A percentile compares a stretch with the other conserved stretches of the same genome.
These are phyloP conservation scores for Rhadina sibilatrix DNA, from an alignment of 2,113 vertebrate genomes.

Conservation along the genomic window DNA sequence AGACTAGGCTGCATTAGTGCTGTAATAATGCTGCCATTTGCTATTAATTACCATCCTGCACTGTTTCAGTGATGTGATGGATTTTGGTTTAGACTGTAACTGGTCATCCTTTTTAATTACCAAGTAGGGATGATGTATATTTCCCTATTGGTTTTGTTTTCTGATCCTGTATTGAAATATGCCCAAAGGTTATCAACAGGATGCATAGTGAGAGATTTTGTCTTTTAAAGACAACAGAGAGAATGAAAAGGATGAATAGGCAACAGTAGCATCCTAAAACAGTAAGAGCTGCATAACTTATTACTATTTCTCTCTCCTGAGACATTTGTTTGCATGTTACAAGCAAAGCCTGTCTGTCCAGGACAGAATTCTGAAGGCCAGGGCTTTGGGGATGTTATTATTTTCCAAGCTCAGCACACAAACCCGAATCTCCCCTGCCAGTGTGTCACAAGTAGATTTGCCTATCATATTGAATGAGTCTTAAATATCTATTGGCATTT, in stretches of 20 bases:
- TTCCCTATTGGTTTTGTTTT: neutral
- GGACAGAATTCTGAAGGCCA: neutral
- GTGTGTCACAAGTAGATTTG: accelerated
- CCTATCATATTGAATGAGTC: neutral
- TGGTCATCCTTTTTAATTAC: neutral
- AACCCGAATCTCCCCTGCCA: neutral
- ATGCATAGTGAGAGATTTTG: neutral
- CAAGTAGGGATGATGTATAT: neutral
- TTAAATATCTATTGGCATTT: neutral
- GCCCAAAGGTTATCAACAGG: neutral
- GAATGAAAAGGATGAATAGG: neutral
- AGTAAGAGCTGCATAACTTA: neutral
- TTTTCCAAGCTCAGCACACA: neutral
- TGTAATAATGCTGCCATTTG: neutral
- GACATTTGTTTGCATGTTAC: neutral
- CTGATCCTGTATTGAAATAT: neutral
- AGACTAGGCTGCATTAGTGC: neutral
- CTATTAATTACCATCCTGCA: neutral
- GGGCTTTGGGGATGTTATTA: neutral
- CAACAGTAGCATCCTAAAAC: neutral
- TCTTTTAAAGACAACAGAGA: neutral
- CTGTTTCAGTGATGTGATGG: neutral
- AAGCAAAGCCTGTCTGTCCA: neutral
- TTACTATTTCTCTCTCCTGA: neutral
- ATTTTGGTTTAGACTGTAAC: neutral